Evolutionary conservation across 2,888 invertebrate species (phyloP).

Genomic region (Eledona agricola): DNA sequence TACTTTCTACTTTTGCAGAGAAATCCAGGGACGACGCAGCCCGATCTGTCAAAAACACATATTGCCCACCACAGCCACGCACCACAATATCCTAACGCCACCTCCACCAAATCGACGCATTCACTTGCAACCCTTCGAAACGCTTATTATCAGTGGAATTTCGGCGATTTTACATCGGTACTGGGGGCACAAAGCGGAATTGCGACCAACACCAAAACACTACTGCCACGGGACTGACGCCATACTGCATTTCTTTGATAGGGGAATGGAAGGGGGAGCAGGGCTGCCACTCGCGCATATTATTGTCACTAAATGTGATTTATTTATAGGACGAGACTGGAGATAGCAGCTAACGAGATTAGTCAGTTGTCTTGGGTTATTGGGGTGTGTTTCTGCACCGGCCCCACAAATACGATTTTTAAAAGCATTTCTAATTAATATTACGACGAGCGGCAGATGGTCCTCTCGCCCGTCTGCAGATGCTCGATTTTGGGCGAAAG

Average conservation of each 20-base stretch:
- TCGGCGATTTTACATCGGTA: conserved; percentile 5
- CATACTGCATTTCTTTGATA: conserved; percentile 40
- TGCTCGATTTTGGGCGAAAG: too few species aligned
- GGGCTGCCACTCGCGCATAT: conserved; percentile 9
- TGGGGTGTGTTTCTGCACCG: too few species aligned
- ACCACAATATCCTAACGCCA: conserved; percentile 32
- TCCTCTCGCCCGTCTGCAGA: too few species aligned
- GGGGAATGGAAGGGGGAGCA: conserved; percentile 16
- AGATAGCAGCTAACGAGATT: too few species aligned
- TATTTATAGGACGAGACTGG: background rate
- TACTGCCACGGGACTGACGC: conserved; percentile 53
- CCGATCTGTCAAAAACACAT: conserved; percentile 44
- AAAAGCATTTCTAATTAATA: too few species aligned
- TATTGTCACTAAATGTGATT: conserved; percentile 2
- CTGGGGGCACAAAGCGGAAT: conserved; percentile 1
- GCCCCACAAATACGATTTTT: too few species aligned
- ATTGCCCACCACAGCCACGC: conserved; percentile 16
- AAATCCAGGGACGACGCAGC: conserved; percentile 44
- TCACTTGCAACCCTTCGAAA: conserved; percentile 8
- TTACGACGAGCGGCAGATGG: too few species aligned
- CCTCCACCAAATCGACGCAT: conserved; percentile 10
- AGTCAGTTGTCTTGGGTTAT: too few species aligned
- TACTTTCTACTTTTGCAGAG: conserved; percentile 45
- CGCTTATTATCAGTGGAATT: background rate
- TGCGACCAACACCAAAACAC: conserved; percentile 41